Base-by-base conservation (phyloP, 2,888 invertebrate species). In the Acleris literana region DNA sequence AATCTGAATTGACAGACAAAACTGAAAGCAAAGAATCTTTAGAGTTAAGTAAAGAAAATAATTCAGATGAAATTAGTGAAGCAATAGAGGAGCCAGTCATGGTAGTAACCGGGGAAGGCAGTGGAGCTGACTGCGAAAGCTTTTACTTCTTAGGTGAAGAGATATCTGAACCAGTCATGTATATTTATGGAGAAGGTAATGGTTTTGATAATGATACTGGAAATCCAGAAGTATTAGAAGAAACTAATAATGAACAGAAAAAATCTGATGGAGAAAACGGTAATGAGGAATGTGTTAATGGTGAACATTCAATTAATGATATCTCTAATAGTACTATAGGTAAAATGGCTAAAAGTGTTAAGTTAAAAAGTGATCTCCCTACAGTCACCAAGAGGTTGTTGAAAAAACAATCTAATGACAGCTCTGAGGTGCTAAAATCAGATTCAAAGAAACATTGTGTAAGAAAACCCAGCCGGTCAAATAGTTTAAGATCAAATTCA, bases 161-260 rank as follows among this genome's bases (percentile, higher is more conserved):
- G 72, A 95, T 97, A 63, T 95, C 95, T 77, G 97, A 97, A 85
- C 94, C 95, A 1, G 88, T 95, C 0, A 92, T 96, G 88, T 94
- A 93, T 82, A 93, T 97, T 78, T 93, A 91, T 73, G 97, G 96
- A 0, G 94, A 94, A 76, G 97, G 97, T 49, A 93, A 86, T 73
- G 97, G 97, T 5, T 88, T 83, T 20, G 95, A 96, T 33, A 96
- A 96, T 80, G 92, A 95, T 67, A 96, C 96, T 5, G 97, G 97
- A 1, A 97, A 97, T 85, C 94, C 91, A 51, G 91, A 89, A 73
- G 76, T 75, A 62, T 74, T 82, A 69, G 82, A 85, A 74, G 77
- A 87, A 74, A 76, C 77, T 60, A 79, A 85, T 48, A 81, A 74
- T 71, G 71, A 74, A 39, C 79, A 81, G 69, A 80, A 82, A 54